Evolutionary conservation across 2,797 vertebrate genomes (phyloP).

Genomic region (Muraenolepis orangiensis): DNA sequence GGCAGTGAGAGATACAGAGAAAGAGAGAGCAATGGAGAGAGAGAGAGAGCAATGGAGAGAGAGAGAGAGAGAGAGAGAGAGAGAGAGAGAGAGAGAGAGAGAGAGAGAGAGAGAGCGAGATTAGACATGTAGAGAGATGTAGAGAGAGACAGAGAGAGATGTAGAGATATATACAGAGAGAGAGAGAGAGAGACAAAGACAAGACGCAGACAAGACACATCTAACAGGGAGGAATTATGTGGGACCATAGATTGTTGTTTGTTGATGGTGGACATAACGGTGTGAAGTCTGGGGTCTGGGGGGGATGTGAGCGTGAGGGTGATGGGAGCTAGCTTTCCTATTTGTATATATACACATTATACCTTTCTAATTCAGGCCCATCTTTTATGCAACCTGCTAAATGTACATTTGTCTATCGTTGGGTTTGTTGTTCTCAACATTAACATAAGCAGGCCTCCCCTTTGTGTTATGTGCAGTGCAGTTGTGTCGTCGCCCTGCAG

Average conservation of each 20-base stretch:
- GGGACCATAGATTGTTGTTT: not conserved
- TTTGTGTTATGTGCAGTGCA: not conserved
- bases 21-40: not conserved
- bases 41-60: not conserved
- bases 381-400: not conserved
- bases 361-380: no score
- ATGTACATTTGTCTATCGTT: not conserved
- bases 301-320: not conserved
- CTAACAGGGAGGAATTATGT: not conserved
- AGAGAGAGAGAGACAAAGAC: not conserved
- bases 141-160: no score
- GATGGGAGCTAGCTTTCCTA: not conserved
- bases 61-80: conserved; percentile 14
- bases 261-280: not conserved
- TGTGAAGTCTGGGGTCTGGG: not conserved
- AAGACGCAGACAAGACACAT: no score
- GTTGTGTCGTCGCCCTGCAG: not conserved
- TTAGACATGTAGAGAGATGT: no score
- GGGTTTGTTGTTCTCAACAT: not conserved
- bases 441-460: not conserved
- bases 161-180: no score
- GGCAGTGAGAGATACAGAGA: not conserved
- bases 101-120: no score
- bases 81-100: not conserved
- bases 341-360: not conserved